Percentiles rank a stretch among this genome's conserved stretches.
Evolutionary conservation across 64 coral and sea anemone species (phyloP).

Genomic region (Montipora sp.): DNA sequence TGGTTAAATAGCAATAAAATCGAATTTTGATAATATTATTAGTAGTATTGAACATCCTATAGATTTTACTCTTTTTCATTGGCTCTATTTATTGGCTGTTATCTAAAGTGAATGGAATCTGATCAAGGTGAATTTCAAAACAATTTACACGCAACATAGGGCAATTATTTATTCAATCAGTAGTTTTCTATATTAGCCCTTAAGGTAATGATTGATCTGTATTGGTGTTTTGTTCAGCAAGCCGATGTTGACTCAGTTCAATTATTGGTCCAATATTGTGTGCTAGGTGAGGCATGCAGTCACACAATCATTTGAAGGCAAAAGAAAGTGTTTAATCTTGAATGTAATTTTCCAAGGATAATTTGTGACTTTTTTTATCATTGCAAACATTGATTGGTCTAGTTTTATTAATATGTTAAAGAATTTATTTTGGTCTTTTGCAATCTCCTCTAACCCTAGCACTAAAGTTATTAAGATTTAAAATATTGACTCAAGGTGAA

Average conservation of each 20-base stretch:
- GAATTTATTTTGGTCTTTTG: background rate
- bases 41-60: too few relatives aligned
- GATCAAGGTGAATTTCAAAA: background rate
- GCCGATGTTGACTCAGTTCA: background rate
- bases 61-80: too few relatives aligned
- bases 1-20: too few relatives aligned
- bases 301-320: slow-evolving; percentile 12
- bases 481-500: slow-evolving; percentile 22
- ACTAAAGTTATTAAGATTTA: slow-evolving; percentile 6
- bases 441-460: background rate
- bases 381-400: background rate
- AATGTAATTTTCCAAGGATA: background rate
- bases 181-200: slow-evolving; percentile 20
- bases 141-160: background rate
- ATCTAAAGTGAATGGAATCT: too few relatives aligned
- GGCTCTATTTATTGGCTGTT: too few relatives aligned
- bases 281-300: background rate
- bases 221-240: slow-evolving; percentile 14
- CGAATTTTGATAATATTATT: too few relatives aligned
- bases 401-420: background rate
- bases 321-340: background rate
- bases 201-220: background rate
- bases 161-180: background rate
- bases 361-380: background rate
- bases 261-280: slow-evolving; percentile 35